phyloP scores from a whole-genome alignment of 2,113 vertebrate genomes.

The Chloroceryle aenea region DNA sequence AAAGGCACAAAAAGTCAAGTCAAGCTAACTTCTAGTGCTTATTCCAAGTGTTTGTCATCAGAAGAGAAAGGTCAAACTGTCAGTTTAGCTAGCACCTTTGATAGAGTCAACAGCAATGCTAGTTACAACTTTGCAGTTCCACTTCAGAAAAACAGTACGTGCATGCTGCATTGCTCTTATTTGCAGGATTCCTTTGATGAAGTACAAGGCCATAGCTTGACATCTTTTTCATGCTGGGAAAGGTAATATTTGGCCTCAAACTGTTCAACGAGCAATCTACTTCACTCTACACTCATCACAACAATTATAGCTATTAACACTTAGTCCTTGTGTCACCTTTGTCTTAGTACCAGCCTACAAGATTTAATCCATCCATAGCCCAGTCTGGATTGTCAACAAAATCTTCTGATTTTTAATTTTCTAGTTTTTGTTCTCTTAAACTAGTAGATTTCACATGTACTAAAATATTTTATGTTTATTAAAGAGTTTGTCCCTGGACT shows the following conservation, averaged over 20 bases:
- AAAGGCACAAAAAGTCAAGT: neutral
- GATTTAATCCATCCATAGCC: neutral
- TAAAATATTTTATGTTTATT: neutral
- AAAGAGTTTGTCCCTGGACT: neutral
- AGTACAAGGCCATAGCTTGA: neutral
- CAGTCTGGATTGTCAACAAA: neutral
- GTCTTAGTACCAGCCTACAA: neutral
- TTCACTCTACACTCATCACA: neutral
- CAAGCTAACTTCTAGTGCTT: neutral
- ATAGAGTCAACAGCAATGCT: neutral
- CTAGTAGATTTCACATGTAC: neutral
- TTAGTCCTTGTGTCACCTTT: neutral
- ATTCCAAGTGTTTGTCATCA: neutral
- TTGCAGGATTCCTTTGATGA: neutral
- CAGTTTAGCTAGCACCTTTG: neutral
- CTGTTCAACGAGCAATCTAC: neutral
- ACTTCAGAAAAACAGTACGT: neutral
- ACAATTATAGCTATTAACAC: neutral
- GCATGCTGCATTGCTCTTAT: neutral
- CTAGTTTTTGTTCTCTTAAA: neutral
- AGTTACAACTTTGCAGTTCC: neutral
- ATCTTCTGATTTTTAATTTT: neutral
- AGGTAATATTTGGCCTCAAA: neutral
- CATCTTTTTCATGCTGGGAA: neutral
- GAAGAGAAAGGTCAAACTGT: neutral